Evolutionary conservation across 2,113 vertebrate genomes (phyloP).

Genomic region (Poeciliopsis turrubarensis): DNA sequence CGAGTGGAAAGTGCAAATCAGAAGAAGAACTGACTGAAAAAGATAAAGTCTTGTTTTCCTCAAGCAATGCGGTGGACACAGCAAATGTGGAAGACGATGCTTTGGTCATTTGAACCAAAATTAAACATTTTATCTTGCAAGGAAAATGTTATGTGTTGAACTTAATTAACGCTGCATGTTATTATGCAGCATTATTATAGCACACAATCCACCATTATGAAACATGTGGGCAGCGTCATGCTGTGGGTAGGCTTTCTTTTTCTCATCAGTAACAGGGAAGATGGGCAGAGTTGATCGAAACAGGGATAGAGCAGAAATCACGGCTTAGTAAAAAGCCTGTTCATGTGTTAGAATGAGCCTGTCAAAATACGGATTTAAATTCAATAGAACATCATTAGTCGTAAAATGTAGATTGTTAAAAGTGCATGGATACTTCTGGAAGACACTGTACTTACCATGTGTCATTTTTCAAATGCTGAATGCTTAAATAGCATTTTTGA

Average conservation of each 20-base stretch:
- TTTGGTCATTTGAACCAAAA: no score
- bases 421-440: background rate
- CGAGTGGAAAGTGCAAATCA: background rate
- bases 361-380: background rate
- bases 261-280: no score
- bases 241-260: no score
- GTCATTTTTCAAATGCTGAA: background rate
- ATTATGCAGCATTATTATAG: no score
- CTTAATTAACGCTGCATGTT: no score
- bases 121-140: no score
- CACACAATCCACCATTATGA: no score
- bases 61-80: no score
- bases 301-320: background rate
- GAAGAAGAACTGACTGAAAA: background rate
- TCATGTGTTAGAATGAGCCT: background rate
- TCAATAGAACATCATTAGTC: background rate
- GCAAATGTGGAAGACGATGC: no score
- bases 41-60: background rate
- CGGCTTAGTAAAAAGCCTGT: background rate
- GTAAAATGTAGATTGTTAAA: background rate
- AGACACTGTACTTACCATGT: background rate
- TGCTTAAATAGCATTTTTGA: conserved; percentile 15
- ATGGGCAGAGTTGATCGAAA: no score
- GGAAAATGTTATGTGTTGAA: no score
- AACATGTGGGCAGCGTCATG: no score